These are phyloP conservation scores for Drosophila greeni DNA, from an alignment of 2,888 invertebrate species.

Conservation along the genomic window DNA sequence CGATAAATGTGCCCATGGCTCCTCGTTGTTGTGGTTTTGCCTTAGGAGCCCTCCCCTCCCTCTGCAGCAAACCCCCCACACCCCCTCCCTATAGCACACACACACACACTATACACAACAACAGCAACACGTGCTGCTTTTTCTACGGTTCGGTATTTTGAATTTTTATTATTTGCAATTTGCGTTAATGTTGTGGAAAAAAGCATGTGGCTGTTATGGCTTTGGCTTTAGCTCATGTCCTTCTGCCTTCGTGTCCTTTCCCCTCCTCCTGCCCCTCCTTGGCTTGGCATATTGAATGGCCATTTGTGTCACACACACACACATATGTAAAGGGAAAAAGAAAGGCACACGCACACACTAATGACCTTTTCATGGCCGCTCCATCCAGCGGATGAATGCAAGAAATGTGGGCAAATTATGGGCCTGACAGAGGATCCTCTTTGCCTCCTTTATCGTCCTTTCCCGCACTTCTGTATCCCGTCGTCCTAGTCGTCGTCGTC, in stretches of 20 bases:
- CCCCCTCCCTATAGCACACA: background rate
- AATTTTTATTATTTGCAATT: conserved; percentile 76
- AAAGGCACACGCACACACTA: conserved; percentile 58
- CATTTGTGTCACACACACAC: conserved; percentile 62
- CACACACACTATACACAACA: conserved; percentile 17
- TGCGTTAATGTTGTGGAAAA: conserved; percentile 76
- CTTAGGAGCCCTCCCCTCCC: conserved; percentile 42
- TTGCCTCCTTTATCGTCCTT: conserved; percentile 37
- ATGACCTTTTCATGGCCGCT: conserved; percentile 74
- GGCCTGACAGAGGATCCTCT: conserved; percentile 38
- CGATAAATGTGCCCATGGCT: conserved; percentile 67
- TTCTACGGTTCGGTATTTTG: conserved; percentile 71
- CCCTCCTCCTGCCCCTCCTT: background rate
- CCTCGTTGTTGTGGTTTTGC: conserved; percentile 59
- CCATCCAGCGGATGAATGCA: conserved; percentile 61
- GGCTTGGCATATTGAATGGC: conserved; percentile 72
- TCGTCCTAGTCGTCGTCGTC: conserved; percentile 43
- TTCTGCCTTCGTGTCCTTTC: conserved; percentile 34
- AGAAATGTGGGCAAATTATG: conserved; percentile 74
- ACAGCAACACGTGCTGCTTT: conserved; percentile 66
- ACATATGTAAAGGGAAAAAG: conserved; percentile 27
- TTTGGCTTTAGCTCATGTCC: conserved; percentile 58
- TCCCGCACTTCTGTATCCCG: background rate
- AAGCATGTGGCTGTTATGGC: conserved; percentile 74
- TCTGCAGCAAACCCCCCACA: conserved; percentile 35